phyloP scores from a whole-genome alignment of 2,113 vertebrate genomes.

The Lophura nycthemera region DNA sequence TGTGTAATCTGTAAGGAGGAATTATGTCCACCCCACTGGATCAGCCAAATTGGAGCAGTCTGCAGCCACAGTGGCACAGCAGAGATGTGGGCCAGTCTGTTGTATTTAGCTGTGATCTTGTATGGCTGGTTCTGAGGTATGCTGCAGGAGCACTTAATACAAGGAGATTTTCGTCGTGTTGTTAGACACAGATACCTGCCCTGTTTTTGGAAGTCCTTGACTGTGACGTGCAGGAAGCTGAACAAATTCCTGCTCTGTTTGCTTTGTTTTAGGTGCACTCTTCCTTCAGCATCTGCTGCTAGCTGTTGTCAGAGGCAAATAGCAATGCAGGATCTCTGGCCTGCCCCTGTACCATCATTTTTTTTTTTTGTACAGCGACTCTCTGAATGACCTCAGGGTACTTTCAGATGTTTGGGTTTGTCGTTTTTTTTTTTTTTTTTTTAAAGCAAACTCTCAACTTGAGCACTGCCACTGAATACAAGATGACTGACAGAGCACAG shows the following conservation, averaged over 20 bases:
- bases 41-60: not conserved
- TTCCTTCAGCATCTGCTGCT: not conserved
- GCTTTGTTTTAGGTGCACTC: not conserved
- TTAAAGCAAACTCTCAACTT: not conserved
- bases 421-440: not conserved
- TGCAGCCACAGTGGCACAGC: not conserved
- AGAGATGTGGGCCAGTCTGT: not conserved
- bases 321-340: not conserved
- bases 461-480: not conserved
- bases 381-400: not conserved
- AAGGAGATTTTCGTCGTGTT: not conserved
- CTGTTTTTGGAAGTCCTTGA: not conserved
- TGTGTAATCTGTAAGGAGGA: not conserved
- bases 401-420: not conserved
- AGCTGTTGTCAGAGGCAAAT: not conserved
- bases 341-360: not conserved
- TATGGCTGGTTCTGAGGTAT: conserved; percentile 5
- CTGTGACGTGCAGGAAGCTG: not conserved
- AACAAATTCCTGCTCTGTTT: not conserved
- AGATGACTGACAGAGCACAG: not conserved
- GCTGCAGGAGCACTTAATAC: not conserved
- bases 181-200: not conserved
- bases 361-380: not conserved
- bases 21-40: rapidly evolving
- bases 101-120: conserved; percentile 2